Evolutionary conservation across 2,888 invertebrate species (phyloP), one percentile per base, ranked within the genome.

Genomic region (Philopedon plagiatum): DNA sequence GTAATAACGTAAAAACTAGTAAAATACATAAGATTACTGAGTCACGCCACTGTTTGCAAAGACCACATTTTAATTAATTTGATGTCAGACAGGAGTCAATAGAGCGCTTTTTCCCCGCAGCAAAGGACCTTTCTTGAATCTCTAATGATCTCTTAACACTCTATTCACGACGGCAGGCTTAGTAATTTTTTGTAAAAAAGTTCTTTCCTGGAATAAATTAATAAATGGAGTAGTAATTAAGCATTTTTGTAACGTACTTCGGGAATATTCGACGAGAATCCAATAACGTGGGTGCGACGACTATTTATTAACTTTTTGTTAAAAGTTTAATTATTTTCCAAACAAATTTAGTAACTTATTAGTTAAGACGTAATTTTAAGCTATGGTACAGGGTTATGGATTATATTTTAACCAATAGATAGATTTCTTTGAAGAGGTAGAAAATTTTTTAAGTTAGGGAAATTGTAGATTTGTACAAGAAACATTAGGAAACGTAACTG

Each of bases 31-130:
- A n/a, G n/a, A n/a, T n/a, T n/a, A 37, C 37, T 8, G 13, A 19
- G 46, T 18, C 19, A 32, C 62, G 62, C 32, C 62, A 57, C 65
- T 65, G 65, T 13, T 29, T 39, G 5, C 44, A 44, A 56, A 56
- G 32, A 44, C 37, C 67, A 54, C 68, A 68, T 79, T 81, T 80
- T 81, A 81, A 82, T 82, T 82, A 81, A 82, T 81, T 82, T 80
- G 78, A 78, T 78, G 79, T 80, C 80, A 79, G 76, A 76, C 79
- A 74, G 77, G 77, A 78, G 80, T 80, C 80, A 79, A 81, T 81
- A 79, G 68, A 39, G 68, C 54, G 39, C 39, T 41, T 68, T 68
- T 60, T 51, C 34, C 34, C 34, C 61, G 51, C 37, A 19, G 18
- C 46, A 19, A 54, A 68, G 61, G 77, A 76, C 80, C 79, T 77